Conservation (phyloP, 2,888 invertebrate species). For the Ectemnius continuus region DNA sequence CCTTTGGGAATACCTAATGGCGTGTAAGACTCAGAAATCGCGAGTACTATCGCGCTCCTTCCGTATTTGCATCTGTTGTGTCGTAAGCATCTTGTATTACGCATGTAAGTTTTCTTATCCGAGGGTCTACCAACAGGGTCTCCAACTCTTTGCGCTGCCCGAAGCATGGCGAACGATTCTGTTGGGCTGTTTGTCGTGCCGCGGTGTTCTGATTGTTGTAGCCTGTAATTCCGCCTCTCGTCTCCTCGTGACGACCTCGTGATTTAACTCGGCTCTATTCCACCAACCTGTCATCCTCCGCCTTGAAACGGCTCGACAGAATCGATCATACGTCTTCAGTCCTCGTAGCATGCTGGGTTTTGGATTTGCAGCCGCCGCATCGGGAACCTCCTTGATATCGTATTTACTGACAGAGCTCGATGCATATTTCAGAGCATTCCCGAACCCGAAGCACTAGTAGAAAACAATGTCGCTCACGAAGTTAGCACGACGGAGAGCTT, state of each 20-base stretch:
- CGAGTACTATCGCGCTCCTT: constrained; percentile 50
- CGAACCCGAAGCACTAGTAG: constrained; percentile 67
- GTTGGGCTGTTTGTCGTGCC: constrained; percentile 40
- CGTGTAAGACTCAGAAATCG: constrained; percentile 37
- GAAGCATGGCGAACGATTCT: constrained; percentile 61
- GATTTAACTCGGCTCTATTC: neutral
- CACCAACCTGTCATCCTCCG: neutral
- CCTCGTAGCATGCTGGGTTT: constrained; percentile 66
- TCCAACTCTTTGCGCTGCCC: constrained; percentile 60
- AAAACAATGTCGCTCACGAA: constrained; percentile 62
- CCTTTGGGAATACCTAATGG: constrained; percentile 41
- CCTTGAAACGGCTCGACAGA: constrained; percentile 48
- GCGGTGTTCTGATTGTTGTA: neutral
- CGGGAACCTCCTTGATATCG: neutral
- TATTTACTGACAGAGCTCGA: neutral
- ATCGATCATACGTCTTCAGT: constrained; percentile 52
- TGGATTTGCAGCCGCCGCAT: constrained; percentile 44
- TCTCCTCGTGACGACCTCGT: too few species aligned
- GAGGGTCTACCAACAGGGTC: constrained; percentile 59
- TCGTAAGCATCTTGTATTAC: constrained; percentile 69
- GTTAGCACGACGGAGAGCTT: constrained; percentile 66
- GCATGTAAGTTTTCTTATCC: constrained; percentile 69
- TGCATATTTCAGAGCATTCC: constrained; percentile 66
- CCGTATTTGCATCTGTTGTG: constrained; percentile 69
- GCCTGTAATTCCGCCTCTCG: too few species aligned